Evolutionary conservation across 2,797 vertebrate species (phyloP).

Genomic region (Psittacula derbiana): DNA sequence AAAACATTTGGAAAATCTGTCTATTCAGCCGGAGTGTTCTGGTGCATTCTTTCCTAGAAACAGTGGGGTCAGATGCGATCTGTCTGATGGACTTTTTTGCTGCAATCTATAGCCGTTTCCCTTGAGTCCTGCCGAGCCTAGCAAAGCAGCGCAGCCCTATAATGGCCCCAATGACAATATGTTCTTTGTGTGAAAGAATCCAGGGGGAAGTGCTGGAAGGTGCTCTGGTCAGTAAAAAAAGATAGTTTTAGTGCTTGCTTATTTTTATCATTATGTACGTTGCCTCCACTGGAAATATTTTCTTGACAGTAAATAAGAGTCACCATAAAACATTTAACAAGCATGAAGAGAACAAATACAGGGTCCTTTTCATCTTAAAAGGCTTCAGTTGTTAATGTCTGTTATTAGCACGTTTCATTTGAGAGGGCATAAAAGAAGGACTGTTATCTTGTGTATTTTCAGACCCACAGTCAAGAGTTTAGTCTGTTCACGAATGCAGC

Average conservation of each 20-base stretch:
- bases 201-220: slow-evolving; percentile 86
- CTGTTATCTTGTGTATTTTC: background rate
- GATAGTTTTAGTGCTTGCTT: slow-evolving; percentile 83
- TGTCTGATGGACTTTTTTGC: slow-evolving; percentile 90
- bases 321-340: slow-evolving; percentile 82
- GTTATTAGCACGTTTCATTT: slow-evolving; percentile 70
- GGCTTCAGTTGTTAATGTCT: slow-evolving; percentile 63
- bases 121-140: slow-evolving; percentile 86
- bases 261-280: slow-evolving; percentile 84
- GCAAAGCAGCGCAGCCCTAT: slow-evolving; percentile 84
- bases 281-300: slow-evolving; percentile 88
- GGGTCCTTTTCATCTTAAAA: slow-evolving; percentile 73
- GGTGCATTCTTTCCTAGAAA: slow-evolving; percentile 82
- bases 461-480: slow-evolving; percentile 24
- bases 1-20: slow-evolving; percentile 99
- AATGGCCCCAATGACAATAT: slow-evolving; percentile 95
- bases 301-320: slow-evolving; percentile 89
- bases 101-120: slow-evolving; percentile 92
- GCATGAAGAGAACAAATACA: slow-evolving; percentile 80
- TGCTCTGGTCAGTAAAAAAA: slow-evolving; percentile 80
- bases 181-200: slow-evolving; percentile 95
- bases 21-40: slow-evolving; percentile 88
- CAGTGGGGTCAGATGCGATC: slow-evolving; percentile 89
- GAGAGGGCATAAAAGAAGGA: slow-evolving; percentile 42
- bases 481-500: slow-evolving; percentile 24